Percentiles rank a stretch among this genome's conserved stretches.
Evolutionary conservation across 2,797 vertebrate species (phyloP).

Genomic region (Diplodus puntazzo): DNA sequence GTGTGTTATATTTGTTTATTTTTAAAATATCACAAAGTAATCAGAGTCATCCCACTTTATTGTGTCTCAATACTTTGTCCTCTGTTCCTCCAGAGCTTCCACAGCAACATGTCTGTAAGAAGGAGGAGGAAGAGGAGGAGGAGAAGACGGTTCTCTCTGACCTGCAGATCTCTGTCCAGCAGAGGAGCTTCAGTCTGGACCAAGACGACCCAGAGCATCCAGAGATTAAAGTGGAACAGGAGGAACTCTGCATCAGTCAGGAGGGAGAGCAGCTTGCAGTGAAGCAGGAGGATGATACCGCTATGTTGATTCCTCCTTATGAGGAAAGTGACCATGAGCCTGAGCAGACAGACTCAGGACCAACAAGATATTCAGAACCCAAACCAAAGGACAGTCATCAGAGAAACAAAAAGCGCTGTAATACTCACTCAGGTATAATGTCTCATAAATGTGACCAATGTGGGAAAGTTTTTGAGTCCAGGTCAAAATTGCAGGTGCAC

Average conservation of each 20-base stretch:
- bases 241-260: slow-evolving; percentile 12
- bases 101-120: too few species aligned
- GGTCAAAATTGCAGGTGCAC: background rate
- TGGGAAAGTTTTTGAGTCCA: background rate
- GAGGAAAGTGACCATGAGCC: background rate
- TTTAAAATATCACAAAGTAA: too few species aligned
- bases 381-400: background rate
- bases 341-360: background rate
- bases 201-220: too few species aligned
- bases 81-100: too few species aligned
- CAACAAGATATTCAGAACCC: background rate
- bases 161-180: too few species aligned
- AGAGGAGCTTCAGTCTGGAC: background rate
- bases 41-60: too few species aligned
- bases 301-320: background rate
- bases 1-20: too few species aligned
- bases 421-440: background rate
- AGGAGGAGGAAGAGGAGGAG: background rate
- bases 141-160: background rate
- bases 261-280: background rate
- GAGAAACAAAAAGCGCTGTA: fast-evolving
- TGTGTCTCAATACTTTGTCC: too few species aligned
- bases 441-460: background rate
- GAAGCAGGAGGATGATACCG: slow-evolving; percentile 3
- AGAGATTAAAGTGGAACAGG: background rate